Evolutionary conservation across 2,113 vertebrate species (phyloP).

Genomic region (Herpetotheres cachinnans): DNA sequence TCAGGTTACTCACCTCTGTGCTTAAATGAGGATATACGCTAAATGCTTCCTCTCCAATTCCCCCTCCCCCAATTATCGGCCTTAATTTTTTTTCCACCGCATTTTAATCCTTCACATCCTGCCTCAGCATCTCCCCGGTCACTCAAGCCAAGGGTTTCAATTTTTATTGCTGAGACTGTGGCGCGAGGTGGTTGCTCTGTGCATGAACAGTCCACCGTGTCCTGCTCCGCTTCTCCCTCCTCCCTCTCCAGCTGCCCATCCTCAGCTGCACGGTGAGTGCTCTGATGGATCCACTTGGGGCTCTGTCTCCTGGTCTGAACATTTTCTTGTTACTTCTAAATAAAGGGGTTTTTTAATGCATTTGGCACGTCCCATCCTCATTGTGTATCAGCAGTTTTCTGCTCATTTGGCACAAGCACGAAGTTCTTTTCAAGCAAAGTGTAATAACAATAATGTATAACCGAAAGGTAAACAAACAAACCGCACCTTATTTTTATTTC

Average conservation of each 20-base stretch:
- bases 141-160: background rate
- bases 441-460: background rate
- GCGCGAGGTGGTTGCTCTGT: background rate
- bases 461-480: conserved; percentile 2
- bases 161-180: background rate
- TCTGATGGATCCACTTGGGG: background rate
- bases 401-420: background rate
- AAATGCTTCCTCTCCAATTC: conserved; percentile 8
- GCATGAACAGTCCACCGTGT: fast-evolving
- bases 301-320: background rate
- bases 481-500: background rate
- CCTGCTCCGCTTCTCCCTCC: background rate
- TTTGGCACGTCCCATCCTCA: background rate
- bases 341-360: background rate
- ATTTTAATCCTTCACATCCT: background rate
- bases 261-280: background rate
- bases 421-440: background rate
- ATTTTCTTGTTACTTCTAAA: background rate
- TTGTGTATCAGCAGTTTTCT: background rate
- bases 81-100: background rate
- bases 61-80: background rate
- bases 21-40: background rate
- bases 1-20: conserved; percentile 37
- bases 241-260: background rate
- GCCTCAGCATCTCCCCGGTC: background rate